Conservation (phyloP, 2,888 invertebrate genomes). For the Plutella xylostella region DNA sequence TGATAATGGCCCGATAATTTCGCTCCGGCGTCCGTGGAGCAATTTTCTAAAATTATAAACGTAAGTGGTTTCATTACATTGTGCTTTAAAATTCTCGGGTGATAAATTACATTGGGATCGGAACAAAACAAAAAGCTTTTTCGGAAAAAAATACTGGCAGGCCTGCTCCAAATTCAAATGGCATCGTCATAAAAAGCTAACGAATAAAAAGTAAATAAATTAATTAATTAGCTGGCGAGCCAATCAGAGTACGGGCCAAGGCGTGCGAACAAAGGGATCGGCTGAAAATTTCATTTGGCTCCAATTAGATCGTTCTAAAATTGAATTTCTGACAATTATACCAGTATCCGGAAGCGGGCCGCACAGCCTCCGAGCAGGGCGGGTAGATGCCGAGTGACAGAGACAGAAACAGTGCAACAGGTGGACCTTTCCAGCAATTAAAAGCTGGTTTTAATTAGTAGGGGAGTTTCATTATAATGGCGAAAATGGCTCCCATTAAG, state of each 20-base stretch:
- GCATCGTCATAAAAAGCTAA: conserved; percentile 12
- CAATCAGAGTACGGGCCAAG: conserved; percentile 46
- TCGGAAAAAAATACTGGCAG: conserved; percentile 15
- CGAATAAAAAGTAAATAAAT: conserved; percentile 35
- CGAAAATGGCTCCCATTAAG: conserved; percentile 48
- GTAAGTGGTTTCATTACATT: conserved; percentile 45
- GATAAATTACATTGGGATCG: not conserved
- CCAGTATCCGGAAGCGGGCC: conserved; percentile 65
- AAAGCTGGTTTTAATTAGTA: conserved; percentile 66
- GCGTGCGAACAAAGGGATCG: conserved; percentile 47
- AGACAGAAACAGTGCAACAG: conserved; percentile 49
- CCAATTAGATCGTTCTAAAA: conserved; percentile 58
- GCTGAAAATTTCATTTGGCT: conserved; percentile 60
- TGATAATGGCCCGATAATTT: conserved; percentile 62
- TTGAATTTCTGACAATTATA: conserved; percentile 62
- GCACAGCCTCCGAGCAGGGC: conserved; percentile 39
- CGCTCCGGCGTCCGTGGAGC: conserved; percentile 37
- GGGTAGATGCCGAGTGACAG: conserved; percentile 23
- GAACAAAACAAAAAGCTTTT: not conserved
- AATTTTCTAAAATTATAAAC: conserved; percentile 59
- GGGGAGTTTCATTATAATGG: conserved; percentile 61
- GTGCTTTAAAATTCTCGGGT: conserved; percentile 15
- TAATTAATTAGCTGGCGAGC: conserved; percentile 49
- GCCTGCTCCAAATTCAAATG: conserved; percentile 16
- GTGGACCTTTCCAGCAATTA: conserved; percentile 64